These are phyloP conservation scores for Cladopsammia gracilis DNA, from an alignment of 64 coral and sea anemone species.

Conservation along the genomic window DNA sequence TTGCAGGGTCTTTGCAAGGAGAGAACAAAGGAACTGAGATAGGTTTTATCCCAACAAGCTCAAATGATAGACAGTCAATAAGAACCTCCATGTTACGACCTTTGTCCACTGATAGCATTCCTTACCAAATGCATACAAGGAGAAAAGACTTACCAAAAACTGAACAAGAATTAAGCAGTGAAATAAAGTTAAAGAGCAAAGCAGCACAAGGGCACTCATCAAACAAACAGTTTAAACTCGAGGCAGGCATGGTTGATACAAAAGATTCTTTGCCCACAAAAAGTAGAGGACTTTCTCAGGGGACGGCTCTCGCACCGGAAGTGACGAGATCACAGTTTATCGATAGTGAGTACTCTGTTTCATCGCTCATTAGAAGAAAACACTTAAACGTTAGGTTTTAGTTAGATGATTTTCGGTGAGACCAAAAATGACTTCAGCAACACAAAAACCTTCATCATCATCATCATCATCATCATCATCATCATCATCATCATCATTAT, in stretches of 20 bases:
- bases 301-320: background rate
- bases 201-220: background rate
- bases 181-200: background rate
- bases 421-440: background rate
- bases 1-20: background rate
- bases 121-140: background rate
- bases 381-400: background rate
- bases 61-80: background rate
- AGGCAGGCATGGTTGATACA: background rate
- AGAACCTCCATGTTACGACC: background rate
- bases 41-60: too few species aligned
- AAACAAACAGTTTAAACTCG: background rate
- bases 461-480: background rate
- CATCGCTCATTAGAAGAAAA: background rate
- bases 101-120: background rate
- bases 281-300: background rate
- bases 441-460: background rate
- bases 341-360: slow-evolving; percentile 21
- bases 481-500: background rate
- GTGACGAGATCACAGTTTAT: background rate
- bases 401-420: background rate
- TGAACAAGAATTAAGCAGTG: background rate
- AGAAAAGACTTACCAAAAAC: background rate
- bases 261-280: background rate
- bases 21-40: background rate